Evolutionary conservation across 2,797 vertebrate genomes (phyloP).

Genomic region (Sorex maritimensis): DNA sequence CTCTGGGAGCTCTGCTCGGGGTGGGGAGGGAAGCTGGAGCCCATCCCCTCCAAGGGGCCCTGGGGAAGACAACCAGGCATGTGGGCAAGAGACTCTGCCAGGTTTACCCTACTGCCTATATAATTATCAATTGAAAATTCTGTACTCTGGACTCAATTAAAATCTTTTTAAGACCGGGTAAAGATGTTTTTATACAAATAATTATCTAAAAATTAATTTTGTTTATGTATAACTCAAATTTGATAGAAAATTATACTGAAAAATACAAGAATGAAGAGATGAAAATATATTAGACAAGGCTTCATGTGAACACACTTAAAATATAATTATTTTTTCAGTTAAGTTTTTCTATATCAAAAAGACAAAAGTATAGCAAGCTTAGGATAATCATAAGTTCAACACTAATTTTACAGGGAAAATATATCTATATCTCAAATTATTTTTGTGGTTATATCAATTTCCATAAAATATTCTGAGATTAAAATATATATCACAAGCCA

Average conservation of each 20-base stretch:
- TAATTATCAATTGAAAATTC: slow-evolving; percentile 37
- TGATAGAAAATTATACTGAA: slow-evolving; percentile 84
- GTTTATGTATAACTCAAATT: neutral
- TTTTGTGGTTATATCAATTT: neutral
- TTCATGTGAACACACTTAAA: slow-evolving; percentile 84
- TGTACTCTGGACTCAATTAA: slow-evolving; percentile 67
- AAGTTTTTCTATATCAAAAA: slow-evolving; percentile 71
- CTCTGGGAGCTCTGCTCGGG: too few species aligned
- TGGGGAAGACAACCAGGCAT: too few species aligned
- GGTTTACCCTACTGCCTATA: neutral
- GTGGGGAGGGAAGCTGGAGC: too few species aligned
- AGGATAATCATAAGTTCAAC: slow-evolving; percentile 68
- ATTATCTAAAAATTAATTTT: neutral
- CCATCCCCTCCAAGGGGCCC: too few species aligned
- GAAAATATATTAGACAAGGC: slow-evolving; percentile 87
- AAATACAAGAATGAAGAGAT: slow-evolving; percentile 85
- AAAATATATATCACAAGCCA: neutral
- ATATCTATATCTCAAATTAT: neutral
- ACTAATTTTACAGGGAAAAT: neutral
- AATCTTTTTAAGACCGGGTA: slow-evolving; percentile 62
- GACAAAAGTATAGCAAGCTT: slow-evolving; percentile 66
- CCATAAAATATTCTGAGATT: neutral
- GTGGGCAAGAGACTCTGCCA: too few species aligned
- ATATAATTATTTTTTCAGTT: slow-evolving; percentile 84
- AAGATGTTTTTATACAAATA: slow-evolving; percentile 45